Evolutionary conservation across 2,113 vertebrate genomes (phyloP).

Genomic region (Osmerus eperlanus): DNA sequence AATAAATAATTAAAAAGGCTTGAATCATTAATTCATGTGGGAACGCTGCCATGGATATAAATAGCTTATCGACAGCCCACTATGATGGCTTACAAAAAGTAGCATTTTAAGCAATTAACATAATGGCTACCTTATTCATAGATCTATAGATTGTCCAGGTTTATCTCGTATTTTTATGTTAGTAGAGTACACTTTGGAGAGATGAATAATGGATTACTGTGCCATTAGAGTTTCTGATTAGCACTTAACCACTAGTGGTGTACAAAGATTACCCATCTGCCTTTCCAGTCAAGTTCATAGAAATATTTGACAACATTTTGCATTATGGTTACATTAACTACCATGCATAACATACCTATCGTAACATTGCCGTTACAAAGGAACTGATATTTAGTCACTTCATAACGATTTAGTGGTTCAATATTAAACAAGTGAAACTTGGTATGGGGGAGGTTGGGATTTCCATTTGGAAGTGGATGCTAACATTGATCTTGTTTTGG

Average conservation of each 20-base stretch:
- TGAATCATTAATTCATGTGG: conserved; percentile 65
- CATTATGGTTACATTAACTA: no score
- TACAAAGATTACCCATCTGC: not conserved
- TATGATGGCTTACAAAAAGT: conserved; percentile 13
- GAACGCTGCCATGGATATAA: conserved; percentile 54
- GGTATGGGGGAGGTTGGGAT: no score
- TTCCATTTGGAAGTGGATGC: no score
- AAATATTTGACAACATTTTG: no score
- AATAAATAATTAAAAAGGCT: conserved; percentile 66
- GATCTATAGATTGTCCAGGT: conserved; percentile 7
- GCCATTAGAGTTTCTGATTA: conserved; percentile 18
- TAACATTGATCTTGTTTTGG: no score
- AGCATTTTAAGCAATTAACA: conserved; percentile 36
- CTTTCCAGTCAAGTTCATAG: not conserved
- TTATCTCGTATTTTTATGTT: conserved; percentile 1
- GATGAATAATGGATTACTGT: conserved; percentile 25
- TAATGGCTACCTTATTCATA: conserved; percentile 15
- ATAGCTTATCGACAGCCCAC: conserved; percentile 30
- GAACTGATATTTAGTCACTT: no score
- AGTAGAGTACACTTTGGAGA: no score
- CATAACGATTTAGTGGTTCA: no score
- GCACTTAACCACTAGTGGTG: conserved; percentile 1
- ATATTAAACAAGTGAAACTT: no score
- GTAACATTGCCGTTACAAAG: no score
- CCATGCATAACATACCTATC: no score